Conservation (phyloP, 2,113 vertebrate genomes). For the Alligator sinensis region DNA sequence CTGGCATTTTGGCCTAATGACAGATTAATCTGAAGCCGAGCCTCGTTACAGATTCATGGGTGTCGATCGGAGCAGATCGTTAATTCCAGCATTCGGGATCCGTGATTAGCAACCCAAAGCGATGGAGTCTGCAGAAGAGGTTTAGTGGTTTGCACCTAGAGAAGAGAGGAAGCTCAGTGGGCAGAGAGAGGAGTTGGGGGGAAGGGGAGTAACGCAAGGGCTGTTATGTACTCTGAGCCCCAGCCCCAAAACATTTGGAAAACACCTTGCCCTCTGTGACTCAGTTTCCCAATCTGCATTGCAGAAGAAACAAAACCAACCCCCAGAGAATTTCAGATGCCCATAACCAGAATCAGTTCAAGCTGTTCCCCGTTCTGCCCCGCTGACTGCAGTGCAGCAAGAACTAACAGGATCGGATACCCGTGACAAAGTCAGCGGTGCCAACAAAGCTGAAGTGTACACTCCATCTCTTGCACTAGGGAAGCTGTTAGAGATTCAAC, state of each 20-base stretch:
- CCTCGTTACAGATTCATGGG: constrained; percentile 38
- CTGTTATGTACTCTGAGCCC: too few relatives aligned
- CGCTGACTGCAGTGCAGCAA: too few relatives aligned
- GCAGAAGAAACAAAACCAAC: too few relatives aligned
- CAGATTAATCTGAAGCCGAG: constrained; percentile 52
- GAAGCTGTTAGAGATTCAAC: neutral
- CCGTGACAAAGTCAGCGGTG: rapidly evolving
- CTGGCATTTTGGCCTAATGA: constrained; percentile 65
- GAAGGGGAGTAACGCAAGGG: neutral
- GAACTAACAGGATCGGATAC: too few relatives aligned
- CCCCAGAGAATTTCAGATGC: too few relatives aligned
- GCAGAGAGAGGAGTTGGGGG: neutral
- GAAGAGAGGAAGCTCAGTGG: neutral
- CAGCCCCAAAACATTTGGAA: too few relatives aligned
- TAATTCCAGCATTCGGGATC: constrained; percentile 22
- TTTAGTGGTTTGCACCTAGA: constrained; percentile 19
- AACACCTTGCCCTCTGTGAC: too few relatives aligned
- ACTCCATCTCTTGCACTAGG: rapidly evolving
- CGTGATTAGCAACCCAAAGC: constrained; percentile 32
- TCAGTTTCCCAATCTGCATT: too few relatives aligned
- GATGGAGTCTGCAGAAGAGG: neutral
- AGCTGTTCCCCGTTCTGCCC: too few relatives aligned
- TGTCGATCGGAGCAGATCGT: constrained; percentile 32
- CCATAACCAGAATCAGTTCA: too few relatives aligned
- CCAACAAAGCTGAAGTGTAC: neutral